Base-by-base conservation (phyloP, 2,888 invertebrate species). In the Girardia tigrina region DNA sequence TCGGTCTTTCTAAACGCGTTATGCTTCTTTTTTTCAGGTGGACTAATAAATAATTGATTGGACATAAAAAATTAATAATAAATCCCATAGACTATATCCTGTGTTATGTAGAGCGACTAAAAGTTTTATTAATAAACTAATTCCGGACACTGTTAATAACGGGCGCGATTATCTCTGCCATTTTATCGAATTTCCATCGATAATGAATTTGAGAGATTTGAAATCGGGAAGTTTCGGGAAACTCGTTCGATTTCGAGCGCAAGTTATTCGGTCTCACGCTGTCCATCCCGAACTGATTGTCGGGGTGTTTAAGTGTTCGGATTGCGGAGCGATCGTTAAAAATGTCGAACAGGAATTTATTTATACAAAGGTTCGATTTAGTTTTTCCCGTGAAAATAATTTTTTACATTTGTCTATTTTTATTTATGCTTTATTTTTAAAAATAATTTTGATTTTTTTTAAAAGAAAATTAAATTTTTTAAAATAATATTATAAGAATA, bases 301-400 rank as follows among this genome's bases (percentile, higher is more conserved):
- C 42, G 88, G 87, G 1, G 92, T 92, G 0, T 99, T 98, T 85
- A 88, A 90, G 70, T 99, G 98, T 83, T 87, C 92, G 56, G 97
- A 97, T 82, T 98, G 98, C 83, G 93, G 94, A 81, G 70, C 77
- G 4, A 71, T 77, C 8, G 90, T 94, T 74, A 90, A 90, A 81
- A 91, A 93, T 87, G 91, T 98, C 0, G 93, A 94, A 80, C 98
- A 98, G 82, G 97, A 99, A 83, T 98, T 98, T 83, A 95, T 97
- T 79, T 88, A 86, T 80, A 87, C 87, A 75, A 85, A 86, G 88
- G 92, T 91, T 82, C 20, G 75, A 72, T 23, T n/a, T 28, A 14
- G 72, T 20, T 42, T 14, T 42, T 42, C n/a, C n/a, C n/a, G 42
- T 12, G 12, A 16, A 16, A n/a, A 16, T 42, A 42, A 16, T 42